Conservation (phyloP, 2,113 vertebrate species). For the Poeciliopsis turrubarensis region DNA sequence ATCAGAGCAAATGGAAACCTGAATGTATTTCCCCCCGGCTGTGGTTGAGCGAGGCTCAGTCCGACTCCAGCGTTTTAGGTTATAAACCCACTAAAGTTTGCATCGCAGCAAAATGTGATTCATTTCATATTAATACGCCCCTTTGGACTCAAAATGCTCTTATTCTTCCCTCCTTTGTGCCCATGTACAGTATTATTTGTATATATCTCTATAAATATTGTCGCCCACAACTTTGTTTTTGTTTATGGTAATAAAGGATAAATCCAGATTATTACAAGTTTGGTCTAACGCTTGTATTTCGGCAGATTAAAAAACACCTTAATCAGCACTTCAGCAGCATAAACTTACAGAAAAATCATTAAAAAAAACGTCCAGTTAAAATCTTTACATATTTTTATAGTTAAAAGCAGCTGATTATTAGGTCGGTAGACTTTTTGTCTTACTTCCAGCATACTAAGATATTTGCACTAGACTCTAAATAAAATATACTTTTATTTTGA, state of each 20-base stretch:
- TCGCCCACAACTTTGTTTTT: conserved; percentile 49
- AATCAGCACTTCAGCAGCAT: background rate
- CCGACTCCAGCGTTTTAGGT: conserved; percentile 43
- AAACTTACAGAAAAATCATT: background rate
- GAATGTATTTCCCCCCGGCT: conserved; percentile 50
- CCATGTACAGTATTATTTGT: conserved; percentile 77
- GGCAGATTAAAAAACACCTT: background rate
- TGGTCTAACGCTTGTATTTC: background rate
- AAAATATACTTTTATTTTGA: no score
- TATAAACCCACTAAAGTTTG: conserved; percentile 37
- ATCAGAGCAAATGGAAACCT: conserved; percentile 60
- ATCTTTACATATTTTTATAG: no score
- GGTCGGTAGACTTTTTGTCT: no score
- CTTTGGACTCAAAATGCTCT: conserved; percentile 25
- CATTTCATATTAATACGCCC: conserved; percentile 44
- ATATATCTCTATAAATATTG: conserved; percentile 73
- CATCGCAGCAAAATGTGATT: conserved; percentile 33
- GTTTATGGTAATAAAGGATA: conserved; percentile 47
- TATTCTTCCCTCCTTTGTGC: conserved; percentile 54
- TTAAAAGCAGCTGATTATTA: no score
- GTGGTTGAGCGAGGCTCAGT: conserved; percentile 43
- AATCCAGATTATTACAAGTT: conserved; percentile 23
- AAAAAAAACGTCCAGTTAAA: no score
- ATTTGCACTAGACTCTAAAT: no score
- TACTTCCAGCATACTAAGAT: no score